Evolutionary conservation across 2,888 invertebrate species (phyloP).

Genomic region (Drosophila mulleri): DNA sequence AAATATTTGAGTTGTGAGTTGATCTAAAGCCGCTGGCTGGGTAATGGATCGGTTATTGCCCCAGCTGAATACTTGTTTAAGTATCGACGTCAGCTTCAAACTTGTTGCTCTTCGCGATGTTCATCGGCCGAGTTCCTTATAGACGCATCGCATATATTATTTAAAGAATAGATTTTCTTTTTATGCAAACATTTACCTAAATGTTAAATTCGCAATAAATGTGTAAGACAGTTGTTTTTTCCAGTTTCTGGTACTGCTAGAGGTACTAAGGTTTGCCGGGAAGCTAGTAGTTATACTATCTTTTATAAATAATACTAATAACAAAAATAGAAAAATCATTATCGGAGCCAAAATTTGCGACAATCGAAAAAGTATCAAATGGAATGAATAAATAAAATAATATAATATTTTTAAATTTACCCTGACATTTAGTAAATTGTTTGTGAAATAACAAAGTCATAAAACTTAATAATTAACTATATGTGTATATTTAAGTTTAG

Average conservation of each 20-base stretch:
- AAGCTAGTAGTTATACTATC: too few species aligned
- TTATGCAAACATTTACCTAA: neutral
- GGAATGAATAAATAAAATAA: too few species aligned
- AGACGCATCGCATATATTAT: neutral
- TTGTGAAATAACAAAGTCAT: too few species aligned
- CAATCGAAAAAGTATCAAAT: too few species aligned
- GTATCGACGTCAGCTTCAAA: slow-evolving; percentile 13
- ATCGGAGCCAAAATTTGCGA: too few species aligned
- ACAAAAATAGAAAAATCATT: too few species aligned
- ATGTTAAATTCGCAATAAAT: neutral
- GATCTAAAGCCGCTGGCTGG: slow-evolving; percentile 10
- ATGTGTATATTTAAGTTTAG: slow-evolving; percentile 25
- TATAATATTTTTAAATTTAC: too few species aligned
- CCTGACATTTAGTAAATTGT: too few species aligned
- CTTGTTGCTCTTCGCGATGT: slow-evolving; percentile 18
- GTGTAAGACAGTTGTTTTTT: neutral
- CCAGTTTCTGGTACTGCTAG: too few species aligned
- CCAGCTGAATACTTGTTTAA: slow-evolving; percentile 17
- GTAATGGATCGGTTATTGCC: slow-evolving; percentile 53
- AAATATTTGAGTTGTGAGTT: slow-evolving; percentile 43
- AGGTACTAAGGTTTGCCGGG: too few species aligned
- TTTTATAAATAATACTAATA: too few species aligned
- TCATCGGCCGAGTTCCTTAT: neutral
- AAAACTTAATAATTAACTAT: slow-evolving; percentile 1
- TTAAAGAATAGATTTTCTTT: neutral